Percentiles rank a stretch among this genome's conserved stretches.
Conservation (phyloP, 2,113 vertebrate species). For the Hippocampus comes region DNA sequence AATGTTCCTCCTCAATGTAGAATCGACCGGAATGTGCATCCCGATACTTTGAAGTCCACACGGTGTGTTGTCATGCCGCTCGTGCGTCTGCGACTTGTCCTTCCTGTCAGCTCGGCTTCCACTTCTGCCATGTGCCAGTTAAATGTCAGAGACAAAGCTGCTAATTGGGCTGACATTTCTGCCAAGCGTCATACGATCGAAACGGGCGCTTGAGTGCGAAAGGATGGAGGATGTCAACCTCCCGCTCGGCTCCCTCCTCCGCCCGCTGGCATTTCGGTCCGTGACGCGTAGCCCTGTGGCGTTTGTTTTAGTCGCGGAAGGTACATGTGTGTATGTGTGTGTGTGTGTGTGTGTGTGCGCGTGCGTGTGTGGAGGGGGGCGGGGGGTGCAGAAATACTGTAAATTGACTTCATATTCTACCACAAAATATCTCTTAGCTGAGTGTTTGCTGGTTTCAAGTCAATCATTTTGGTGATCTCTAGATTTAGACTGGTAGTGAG, state of each 20-base stretch:
- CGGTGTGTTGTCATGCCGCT: neutral
- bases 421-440: constrained; percentile 71
- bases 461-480: constrained; percentile 76
- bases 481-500: constrained; percentile 78
- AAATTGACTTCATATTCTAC: constrained; percentile 65
- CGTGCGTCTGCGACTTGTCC: constrained; percentile 7
- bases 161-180: constrained; percentile 76
- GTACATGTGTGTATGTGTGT: constrained; percentile 18
- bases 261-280: constrained; percentile 45
- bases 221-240: constrained; percentile 52
- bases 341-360: too few species aligned
- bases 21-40: neutral
- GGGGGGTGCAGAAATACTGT: constrained; percentile 62
- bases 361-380: too few species aligned
- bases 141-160: constrained; percentile 70
- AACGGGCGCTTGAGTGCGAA: constrained; percentile 23
- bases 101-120: constrained; percentile 19
- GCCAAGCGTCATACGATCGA: constrained; percentile 48
- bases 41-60: neutral
- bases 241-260: constrained; percentile 10
- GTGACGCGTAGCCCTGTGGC: neutral
- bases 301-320: neutral
- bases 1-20: neutral
- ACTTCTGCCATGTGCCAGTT: constrained; percentile 48
- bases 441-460: constrained; percentile 73